A percentile compares a stretch with the other conserved stretches of the same genome.
phyloP scores from a whole-genome alignment of 2,113 vertebrate species.

The Baryphthengus martii region DNA sequence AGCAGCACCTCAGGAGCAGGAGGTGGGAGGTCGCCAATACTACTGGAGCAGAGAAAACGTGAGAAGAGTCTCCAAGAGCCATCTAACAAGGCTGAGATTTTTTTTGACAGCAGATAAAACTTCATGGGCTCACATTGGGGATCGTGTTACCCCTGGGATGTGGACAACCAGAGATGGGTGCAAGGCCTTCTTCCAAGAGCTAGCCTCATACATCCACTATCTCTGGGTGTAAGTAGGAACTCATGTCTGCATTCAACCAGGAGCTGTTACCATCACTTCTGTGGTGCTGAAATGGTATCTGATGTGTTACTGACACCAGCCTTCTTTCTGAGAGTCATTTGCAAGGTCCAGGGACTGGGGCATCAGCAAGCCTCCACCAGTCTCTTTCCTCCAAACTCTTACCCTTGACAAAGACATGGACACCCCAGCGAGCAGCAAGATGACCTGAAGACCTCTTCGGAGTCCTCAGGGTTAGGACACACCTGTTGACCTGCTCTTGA shows the following conservation, averaged over 20 bases:
- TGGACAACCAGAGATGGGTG: background rate
- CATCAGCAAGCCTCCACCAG: background rate
- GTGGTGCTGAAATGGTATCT: background rate
- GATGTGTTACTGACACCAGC: background rate
- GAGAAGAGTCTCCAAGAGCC: background rate
- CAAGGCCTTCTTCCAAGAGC: background rate
- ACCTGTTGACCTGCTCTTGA: background rate
- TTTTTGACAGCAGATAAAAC: background rate
- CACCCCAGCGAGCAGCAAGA: background rate
- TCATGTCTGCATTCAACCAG: background rate
- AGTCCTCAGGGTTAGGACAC: background rate
- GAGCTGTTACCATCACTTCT: background rate
- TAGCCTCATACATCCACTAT: accelerated
- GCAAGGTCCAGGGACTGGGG: too few relatives aligned
- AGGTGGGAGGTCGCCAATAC: background rate
- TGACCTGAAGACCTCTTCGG: background rate
- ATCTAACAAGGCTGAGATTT: accelerated
- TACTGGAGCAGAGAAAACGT: background rate
- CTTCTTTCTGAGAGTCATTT: background rate
- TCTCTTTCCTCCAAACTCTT: background rate
- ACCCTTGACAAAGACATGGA: background rate
- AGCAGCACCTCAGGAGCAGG: background rate
- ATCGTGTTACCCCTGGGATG: background rate
- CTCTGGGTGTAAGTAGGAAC: background rate
- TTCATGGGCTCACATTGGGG: accelerated